Conservation (phyloP, 2,113 vertebrate genomes). For the Barbus barbus region DNA sequence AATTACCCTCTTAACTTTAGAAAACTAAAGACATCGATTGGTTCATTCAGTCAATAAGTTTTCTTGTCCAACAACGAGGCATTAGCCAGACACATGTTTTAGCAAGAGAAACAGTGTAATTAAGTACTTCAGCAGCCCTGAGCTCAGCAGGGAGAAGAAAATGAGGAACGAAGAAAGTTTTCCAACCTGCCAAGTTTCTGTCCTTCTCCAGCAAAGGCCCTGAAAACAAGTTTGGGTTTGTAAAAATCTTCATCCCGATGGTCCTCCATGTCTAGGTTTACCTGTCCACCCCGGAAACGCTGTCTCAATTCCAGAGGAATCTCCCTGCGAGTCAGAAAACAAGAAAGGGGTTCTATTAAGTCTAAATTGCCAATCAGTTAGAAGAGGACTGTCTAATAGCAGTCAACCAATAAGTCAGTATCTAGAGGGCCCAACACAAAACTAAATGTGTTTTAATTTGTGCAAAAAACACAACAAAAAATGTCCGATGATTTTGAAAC, state of each 20-base stretch:
- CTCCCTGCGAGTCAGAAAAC: constrained; percentile 76
- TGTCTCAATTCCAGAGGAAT: constrained; percentile 92
- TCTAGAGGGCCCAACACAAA: no score
- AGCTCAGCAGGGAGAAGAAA: background rate
- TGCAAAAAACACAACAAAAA: no score
- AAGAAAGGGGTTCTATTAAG: background rate
- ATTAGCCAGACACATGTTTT: background rate
- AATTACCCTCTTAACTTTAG: background rate
- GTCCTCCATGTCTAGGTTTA: constrained; percentile 98
- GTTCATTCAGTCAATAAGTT: background rate
- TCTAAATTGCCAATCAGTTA: background rate
- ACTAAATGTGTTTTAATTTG: no score
- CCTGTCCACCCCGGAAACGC: constrained; percentile 89
- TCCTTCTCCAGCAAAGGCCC: constrained; percentile 93
- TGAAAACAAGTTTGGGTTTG: constrained; percentile 86
- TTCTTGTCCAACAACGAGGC: background rate
- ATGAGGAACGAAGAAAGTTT: background rate
- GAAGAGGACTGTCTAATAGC: no score
- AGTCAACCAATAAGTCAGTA: no score
- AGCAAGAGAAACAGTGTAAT: background rate
- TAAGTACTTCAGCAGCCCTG: background rate
- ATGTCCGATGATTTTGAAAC: no score
- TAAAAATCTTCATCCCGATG: constrained; percentile 93
- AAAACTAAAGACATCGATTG: background rate
- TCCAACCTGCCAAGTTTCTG: constrained; percentile 95